phyloP scores from a whole-genome alignment of 2,113 vertebrate genomes.

The Chaetodon auriga region DNA sequence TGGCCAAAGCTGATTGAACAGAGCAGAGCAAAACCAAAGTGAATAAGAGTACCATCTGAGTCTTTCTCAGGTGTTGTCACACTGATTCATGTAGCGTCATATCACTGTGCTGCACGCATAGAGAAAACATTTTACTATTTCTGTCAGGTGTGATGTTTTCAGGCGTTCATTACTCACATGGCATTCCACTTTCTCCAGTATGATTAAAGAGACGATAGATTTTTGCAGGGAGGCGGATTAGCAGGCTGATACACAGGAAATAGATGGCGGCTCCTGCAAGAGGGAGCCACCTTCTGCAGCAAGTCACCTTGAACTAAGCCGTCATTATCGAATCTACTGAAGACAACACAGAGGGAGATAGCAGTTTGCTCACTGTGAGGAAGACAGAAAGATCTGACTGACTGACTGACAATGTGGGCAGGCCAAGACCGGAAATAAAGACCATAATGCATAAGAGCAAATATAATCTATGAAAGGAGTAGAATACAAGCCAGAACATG shows the following conservation, averaged over 20 bases:
- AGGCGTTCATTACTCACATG: conserved; percentile 6
- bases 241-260: conserved; percentile 36
- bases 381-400: not conserved
- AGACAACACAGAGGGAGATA: conserved; percentile 23
- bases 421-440: not conserved
- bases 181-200: not conserved
- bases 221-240: conserved; percentile 43
- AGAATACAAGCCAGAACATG: conserved; percentile 7
- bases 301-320: conserved; percentile 58
- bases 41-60: conserved; percentile 7
- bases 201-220: conserved; percentile 16
- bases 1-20: conserved; percentile 12
- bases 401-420: conserved; percentile 19
- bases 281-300: conserved; percentile 36
- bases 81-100: not conserved
- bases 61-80: not conserved
- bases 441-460: not conserved
- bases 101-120: not conserved
- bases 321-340: conserved; percentile 44
- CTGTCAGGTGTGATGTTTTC: conserved; percentile 28
- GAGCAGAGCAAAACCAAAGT: conserved; percentile 9
- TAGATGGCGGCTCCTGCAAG: conserved; percentile 18
- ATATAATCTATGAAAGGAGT: not conserved
- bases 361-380: not conserved
- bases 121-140: not conserved